Evolutionary conservation across 2,888 invertebrate genomes (phyloP).

Genomic region (Cremastinae sp.): DNA sequence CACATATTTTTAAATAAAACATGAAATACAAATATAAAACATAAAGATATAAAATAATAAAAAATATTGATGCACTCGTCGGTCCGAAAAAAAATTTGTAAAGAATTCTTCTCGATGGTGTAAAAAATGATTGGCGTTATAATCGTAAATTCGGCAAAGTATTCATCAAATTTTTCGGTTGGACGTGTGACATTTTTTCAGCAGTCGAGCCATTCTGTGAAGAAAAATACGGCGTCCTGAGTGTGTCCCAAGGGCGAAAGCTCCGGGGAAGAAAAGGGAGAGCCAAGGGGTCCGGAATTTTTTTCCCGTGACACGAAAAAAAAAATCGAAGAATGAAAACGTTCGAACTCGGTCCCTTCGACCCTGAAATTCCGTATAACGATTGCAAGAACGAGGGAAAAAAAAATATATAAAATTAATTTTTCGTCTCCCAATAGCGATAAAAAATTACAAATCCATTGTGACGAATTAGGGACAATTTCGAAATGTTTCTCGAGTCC

Average conservation of each 20-base stretch:
- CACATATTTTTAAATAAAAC: no score
- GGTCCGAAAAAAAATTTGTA: no score
- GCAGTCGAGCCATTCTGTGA: conserved; percentile 9
- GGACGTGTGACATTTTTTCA: conserved; percentile 31
- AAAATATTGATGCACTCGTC: no score
- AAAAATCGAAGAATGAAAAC: conserved; percentile 72
- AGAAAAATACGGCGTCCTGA: conserved; percentile 11
- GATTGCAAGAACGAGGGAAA: background rate
- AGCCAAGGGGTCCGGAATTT: conserved; percentile 50
- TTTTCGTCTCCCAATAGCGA: no score
- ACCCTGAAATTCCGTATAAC: conserved; percentile 17
- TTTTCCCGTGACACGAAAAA: conserved; percentile 48
- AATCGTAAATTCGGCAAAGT: background rate
- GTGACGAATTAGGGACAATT: no score
- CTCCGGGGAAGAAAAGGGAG: conserved; percentile 39
- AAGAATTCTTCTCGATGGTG: no score
- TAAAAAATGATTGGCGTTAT: no score
- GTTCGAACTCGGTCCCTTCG: conserved; percentile 71
- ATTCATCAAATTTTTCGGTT: conserved; percentile 21
- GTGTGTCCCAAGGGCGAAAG: conserved; percentile 41
- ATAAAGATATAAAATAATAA: no score
- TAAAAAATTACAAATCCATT: no score
- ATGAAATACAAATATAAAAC: no score
- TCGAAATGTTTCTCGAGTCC: no score
- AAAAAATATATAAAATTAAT: background rate